Evolutionary conservation across 2,113 vertebrate species (phyloP), one percentile per base, ranked within the genome.

Genomic region (Naja naja): DNA sequence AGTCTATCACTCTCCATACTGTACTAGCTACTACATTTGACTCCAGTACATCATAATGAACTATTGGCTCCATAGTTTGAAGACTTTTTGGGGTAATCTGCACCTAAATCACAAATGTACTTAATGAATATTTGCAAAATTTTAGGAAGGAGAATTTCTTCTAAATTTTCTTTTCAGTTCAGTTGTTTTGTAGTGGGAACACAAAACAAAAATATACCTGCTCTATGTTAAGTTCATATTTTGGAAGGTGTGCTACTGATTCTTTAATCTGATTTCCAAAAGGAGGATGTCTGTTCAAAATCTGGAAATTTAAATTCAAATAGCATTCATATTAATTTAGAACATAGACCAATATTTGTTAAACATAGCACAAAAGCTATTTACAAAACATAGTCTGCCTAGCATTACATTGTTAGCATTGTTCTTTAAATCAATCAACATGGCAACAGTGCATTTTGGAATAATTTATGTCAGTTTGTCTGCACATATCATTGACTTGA

Each of bases 181-280:
- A 43, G 34, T 81, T 88, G 14, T 89, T 86, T 58, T 56, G 53
- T 10, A 5, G 11, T 14, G 18, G 23, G 52, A 91, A 92, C 95
- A 91, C 56, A 90, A 91, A 88, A 89, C 89, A 92, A 92, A 88
- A 20, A 88, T 27, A 94, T 95, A 97, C 99, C 98, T 99, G 99
- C 91, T 99, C 98, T 94, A 99, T 89, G 89, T 95, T 96, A 92
- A 99, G 96, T 95, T 98, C 98, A 86, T 99, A 99, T 97, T 99
- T 99, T 20, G 99, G 99, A 93, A 99, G 98, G 95, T 98, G 97
- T 54, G 97, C 95, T 95, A 99, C 98, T 94, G 98, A 98, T 91
- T 99, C 99, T 98, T 98, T 99, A 96, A 99, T 99, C 95, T 99
- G 99, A 96, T 98, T 99, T 96, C 99, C 99, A 98, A 99, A 99